phyloP scores from a whole-genome alignment of 2,797 vertebrate species.

The Kryptolebias ocellatus region DNA sequence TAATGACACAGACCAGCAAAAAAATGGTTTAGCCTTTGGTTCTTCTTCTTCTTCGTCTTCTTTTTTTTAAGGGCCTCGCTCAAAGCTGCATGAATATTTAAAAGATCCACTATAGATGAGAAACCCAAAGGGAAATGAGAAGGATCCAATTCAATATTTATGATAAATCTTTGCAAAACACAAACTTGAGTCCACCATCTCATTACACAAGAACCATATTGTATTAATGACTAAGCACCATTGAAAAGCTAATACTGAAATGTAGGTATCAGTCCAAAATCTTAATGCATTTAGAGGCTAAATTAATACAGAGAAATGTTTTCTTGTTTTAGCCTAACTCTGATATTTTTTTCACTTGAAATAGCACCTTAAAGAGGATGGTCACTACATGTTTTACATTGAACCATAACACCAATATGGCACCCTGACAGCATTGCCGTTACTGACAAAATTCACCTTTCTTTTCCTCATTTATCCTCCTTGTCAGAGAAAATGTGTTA shows the following conservation, averaged over 20 bases:
- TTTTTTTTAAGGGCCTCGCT: constrained; percentile 35
- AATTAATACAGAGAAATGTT: not conserved
- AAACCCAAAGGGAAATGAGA: constrained; percentile 43
- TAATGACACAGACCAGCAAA: constrained; percentile 17
- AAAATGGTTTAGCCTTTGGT: constrained; percentile 15
- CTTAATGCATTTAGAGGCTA: not conserved
- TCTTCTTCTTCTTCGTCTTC: constrained; percentile 8
- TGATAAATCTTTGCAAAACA: constrained; percentile 51
- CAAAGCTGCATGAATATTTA: constrained; percentile 62
- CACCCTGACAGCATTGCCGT: not conserved
- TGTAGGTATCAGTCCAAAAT: constrained; percentile 6
- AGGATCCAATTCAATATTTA: constrained; percentile 68
- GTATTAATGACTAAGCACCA: constrained; percentile 8
- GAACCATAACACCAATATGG: not conserved
- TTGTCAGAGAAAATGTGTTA: too few species aligned
- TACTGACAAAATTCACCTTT: not conserved
- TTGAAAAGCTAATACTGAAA: constrained; percentile 14
- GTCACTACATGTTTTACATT: not conserved
- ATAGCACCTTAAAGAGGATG: not conserved
- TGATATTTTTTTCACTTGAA: too few species aligned
- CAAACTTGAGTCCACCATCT: constrained; percentile 45
- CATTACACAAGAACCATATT: constrained; percentile 1
- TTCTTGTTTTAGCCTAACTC: not conserved
- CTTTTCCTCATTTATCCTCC: not conserved
- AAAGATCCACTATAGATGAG: constrained; percentile 31